Conservation (phyloP, 2,113 vertebrate genomes). For the human (Homo sapiens) region GRCh38 chrX:118366501-118367000, state of each 20-base stretch:
- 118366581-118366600: background rate
- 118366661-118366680: background rate
- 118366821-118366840: too few species aligned
- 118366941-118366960: too few species aligned
- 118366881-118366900: too few species aligned
- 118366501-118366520: background rate
- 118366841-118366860: too few species aligned
- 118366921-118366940: too few species aligned
- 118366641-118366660: background rate
- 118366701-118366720: slow-evolving; percentile 24
- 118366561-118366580: background rate
- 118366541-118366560: background rate
- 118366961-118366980: too few species aligned
- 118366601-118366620: slow-evolving; percentile 23
- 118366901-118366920: too few species aligned
- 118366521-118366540: slow-evolving; percentile 34
- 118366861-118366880: too few species aligned
- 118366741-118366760: slow-evolving; percentile 30
- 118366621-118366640: background rate
- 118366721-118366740: slow-evolving; percentile 5
- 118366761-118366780: slow-evolving; percentile 5
- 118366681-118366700: background rate
- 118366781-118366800: slow-evolving; percentile 19
- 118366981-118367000: too few species aligned
- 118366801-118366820: background rate